phyloP scores from a whole-genome alignment of 2,888 invertebrate genomes.

The Lagria hirta region DNA sequence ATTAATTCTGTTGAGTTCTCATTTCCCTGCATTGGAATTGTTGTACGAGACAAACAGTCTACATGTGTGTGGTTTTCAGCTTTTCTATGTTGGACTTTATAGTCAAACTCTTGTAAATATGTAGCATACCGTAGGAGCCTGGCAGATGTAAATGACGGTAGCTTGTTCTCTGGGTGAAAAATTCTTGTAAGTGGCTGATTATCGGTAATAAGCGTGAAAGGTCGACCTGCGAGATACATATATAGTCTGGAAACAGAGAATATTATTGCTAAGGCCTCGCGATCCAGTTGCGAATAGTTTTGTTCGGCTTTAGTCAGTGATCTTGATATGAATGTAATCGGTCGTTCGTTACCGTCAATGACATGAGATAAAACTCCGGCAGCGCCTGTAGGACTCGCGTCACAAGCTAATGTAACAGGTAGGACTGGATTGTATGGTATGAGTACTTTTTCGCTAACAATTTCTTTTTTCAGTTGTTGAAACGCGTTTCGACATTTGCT shows the following conservation, averaged over 20 bases:
- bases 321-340: conserved; percentile 33
- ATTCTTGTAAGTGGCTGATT: conserved; percentile 25
- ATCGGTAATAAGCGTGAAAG: conserved; percentile 23
- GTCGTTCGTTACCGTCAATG: conserved; percentile 38
- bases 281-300: conserved; percentile 37
- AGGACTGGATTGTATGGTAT: conserved; percentile 35
- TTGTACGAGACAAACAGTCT: conserved; percentile 23
- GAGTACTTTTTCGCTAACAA: conserved; percentile 30
- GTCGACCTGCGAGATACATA: conserved; percentile 21
- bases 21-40: conserved; percentile 3
- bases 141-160: conserved; percentile 17
- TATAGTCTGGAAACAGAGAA: conserved; percentile 21
- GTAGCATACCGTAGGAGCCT: conserved; percentile 29
- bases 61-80: conserved; percentile 13
- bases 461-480: conserved; percentile 19
- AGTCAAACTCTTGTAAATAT: conserved; percentile 18
- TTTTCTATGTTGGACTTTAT: conserved; percentile 4
- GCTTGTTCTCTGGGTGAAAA: conserved; percentile 11
- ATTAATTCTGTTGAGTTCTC: not conserved
- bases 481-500: conserved; percentile 3
- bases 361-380: conserved; percentile 43
- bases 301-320: conserved; percentile 11
- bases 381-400: conserved; percentile 43
- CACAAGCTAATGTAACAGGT: conserved; percentile 40
- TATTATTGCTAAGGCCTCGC: conserved; percentile 42